These are phyloP conservation scores for Drosophila bifasciata DNA, from an alignment of 1,140 invertebrate species.

Conservation along the genomic window DNA sequence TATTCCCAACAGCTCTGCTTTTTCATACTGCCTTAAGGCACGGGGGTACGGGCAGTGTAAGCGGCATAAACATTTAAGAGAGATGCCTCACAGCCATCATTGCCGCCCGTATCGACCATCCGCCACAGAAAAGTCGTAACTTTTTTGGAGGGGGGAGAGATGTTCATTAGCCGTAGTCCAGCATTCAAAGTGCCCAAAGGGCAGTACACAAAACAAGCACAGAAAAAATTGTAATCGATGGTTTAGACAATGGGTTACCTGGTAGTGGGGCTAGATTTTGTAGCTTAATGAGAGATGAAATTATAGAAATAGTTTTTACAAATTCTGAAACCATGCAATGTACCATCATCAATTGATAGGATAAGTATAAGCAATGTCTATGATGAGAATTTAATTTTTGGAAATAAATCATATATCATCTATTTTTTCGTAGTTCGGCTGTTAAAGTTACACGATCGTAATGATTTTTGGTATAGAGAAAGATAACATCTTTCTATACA, in stretches of 20 bases:
- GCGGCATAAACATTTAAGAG: conserved; percentile 72
- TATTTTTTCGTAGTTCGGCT: too few species aligned
- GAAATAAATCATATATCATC: too few species aligned
- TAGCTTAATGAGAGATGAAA: too few species aligned
- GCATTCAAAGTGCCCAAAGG: conserved; percentile 39
- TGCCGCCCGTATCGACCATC: conserved; percentile 4
- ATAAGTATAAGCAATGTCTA: too few species aligned
- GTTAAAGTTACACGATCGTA: too few species aligned
- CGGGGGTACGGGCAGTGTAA: conserved; percentile 21
- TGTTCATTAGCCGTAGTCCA: conserved; percentile 52
- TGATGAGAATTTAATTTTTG: too few species aligned
- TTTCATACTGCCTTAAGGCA: conserved; percentile 25
- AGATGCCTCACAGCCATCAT: conserved; percentile 4
- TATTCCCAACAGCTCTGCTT: conserved; percentile 13
- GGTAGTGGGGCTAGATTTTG: too few species aligned
- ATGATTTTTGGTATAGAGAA: too few species aligned
- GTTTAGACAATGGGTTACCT: not conserved
- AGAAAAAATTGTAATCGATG: not conserved
- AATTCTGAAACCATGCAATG: too few species aligned
- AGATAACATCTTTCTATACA: too few species aligned
- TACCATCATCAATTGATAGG: too few species aligned
- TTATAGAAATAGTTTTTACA: too few species aligned
- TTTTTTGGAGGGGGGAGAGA: conserved; percentile 21
- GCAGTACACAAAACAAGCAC: not conserved
- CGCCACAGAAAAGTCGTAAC: conserved; percentile 45